These are phyloP conservation scores for Manis pentadactyla DNA, from an alignment of 2,797 vertebrate genomes.

Conservation along the genomic window DNA sequence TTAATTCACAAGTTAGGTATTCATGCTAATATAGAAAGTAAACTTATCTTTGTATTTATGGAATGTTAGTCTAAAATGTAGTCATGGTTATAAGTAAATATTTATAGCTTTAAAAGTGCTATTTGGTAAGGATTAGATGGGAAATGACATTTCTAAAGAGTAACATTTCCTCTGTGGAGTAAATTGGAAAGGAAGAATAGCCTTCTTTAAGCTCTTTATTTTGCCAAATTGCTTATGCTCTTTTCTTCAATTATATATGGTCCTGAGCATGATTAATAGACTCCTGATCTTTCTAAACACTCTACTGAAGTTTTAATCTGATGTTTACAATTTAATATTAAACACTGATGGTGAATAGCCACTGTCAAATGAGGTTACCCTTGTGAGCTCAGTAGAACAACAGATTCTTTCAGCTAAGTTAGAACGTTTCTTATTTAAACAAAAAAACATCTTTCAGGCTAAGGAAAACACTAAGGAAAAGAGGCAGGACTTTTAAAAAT, in stretches of 20 bases:
- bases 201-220: conserved; percentile 23
- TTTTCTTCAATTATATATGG: conserved; percentile 24
- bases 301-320: neutral
- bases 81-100: conserved; percentile 77
- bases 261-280: neutral
- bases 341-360: neutral
- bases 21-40: neutral
- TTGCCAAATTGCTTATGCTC: neutral
- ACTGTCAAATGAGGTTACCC: neutral
- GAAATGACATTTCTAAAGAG: conserved; percentile 58
- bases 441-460: neutral
- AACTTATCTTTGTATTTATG: conserved; percentile 58
- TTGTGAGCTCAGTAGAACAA: neutral
- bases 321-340: conserved; percentile 33
- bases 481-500: neutral
- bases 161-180: conserved; percentile 59
- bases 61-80: conserved; percentile 47
- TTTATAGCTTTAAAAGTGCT: conserved; percentile 65
- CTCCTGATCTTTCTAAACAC: conserved; percentile 4
- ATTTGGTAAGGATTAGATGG: conserved; percentile 46
- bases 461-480: neutral
- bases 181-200: conserved; percentile 30
- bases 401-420: neutral
- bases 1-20: neutral
- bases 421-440: conserved; percentile 32